Conservation (phyloP, 1,140 invertebrate species). For the Macrocentrus cingulum region DNA sequence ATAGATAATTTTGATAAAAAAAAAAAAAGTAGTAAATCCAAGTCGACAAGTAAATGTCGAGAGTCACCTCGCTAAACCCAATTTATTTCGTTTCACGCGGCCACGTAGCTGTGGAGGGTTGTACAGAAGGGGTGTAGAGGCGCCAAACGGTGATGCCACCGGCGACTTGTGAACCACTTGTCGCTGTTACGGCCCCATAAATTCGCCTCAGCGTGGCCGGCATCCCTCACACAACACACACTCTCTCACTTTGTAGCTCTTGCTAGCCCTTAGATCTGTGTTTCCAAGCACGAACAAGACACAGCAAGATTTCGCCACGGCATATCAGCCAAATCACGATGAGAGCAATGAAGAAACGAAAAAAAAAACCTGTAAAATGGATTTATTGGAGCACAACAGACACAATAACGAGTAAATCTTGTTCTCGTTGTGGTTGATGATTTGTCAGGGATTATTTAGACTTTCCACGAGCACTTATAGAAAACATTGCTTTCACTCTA, state of each 20-base stretch:
- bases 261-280: slow-evolving; percentile 14
- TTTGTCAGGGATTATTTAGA: neutral
- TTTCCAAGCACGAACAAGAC: neutral
- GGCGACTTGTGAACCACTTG: slow-evolving; percentile 61
- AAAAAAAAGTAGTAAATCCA: slow-evolving; percentile 19
- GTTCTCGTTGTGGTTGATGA: too few relatives aligned
- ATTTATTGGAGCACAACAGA: too few relatives aligned
- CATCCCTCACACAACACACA: neutral
- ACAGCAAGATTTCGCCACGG: too few relatives aligned
- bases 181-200: slow-evolving; percentile 59
- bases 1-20: neutral
- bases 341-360: neutral
- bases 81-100: slow-evolving; percentile 53
- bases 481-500: slow-evolving; percentile 12
- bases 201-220: slow-evolving; percentile 39
- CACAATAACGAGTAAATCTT: too few relatives aligned
- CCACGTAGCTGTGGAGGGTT: slow-evolving; percentile 36
- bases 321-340: too few relatives aligned
- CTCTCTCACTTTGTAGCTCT: neutral
- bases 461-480: slow-evolving; percentile 1
- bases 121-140: slow-evolving; percentile 23
- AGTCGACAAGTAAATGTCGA: slow-evolving; percentile 12
- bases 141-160: slow-evolving; percentile 55
- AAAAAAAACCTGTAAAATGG: too few relatives aligned
- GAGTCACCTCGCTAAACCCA: slow-evolving; percentile 44